Conservation (phyloP, 1,140 invertebrate species). For the Luehdorfia chinensis region DNA sequence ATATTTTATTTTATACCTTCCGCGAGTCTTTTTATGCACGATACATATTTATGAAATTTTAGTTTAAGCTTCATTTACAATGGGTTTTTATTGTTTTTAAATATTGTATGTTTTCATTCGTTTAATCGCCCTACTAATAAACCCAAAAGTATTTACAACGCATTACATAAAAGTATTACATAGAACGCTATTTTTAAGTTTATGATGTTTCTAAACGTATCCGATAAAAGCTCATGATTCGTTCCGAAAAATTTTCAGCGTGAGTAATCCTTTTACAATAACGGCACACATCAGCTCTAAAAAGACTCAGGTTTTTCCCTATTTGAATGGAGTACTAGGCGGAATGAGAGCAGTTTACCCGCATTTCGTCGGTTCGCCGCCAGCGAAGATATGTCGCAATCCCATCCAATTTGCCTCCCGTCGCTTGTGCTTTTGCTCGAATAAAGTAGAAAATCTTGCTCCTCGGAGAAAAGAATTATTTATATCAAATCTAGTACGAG, state of each 20-base stretch:
- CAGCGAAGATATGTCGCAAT: slow-evolving; percentile 69
- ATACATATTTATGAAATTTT: no score
- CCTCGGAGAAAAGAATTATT: slow-evolving; percentile 58
- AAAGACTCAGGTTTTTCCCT: slow-evolving; percentile 44
- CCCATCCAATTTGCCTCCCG: slow-evolving; percentile 70
- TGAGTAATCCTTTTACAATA: slow-evolving; percentile 24
- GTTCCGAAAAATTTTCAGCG: no score
- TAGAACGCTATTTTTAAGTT: no score
- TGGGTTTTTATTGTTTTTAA: no score
- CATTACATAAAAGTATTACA: no score
- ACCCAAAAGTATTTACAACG: no score
- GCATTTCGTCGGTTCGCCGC: slow-evolving; percentile 58
- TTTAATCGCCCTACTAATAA: no score
- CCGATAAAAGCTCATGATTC: no score
- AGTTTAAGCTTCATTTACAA: no score
- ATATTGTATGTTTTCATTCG: no score
- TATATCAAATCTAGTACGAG: slow-evolving; percentile 53
- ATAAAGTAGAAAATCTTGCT: slow-evolving; percentile 67
- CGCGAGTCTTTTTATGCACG: neutral
- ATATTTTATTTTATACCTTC: slow-evolving; percentile 11
- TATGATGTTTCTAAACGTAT: no score
- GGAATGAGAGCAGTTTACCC: slow-evolving; percentile 59
- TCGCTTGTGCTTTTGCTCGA: slow-evolving; percentile 50
- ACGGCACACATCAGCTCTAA: slow-evolving; percentile 37
- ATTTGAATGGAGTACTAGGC: slow-evolving; percentile 40